Evolutionary conservation across 2,797 vertebrate species (phyloP).

Genomic region (Acanthis flammea): DNA sequence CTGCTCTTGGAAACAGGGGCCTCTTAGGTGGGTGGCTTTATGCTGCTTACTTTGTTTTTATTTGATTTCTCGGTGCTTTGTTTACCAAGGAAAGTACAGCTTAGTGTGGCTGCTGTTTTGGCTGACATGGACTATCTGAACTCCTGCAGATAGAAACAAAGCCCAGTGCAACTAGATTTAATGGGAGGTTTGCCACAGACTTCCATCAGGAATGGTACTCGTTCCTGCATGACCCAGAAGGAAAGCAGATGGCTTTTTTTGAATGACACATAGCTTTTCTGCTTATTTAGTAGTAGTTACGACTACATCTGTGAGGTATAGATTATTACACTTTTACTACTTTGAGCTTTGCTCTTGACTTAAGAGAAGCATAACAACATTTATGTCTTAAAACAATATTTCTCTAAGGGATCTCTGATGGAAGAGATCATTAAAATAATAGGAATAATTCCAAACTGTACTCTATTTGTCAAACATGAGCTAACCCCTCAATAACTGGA

Average conservation of each 20-base stretch:
- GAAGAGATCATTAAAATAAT: background rate
- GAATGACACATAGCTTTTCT: background rate
- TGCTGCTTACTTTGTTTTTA: slow-evolving; percentile 1
- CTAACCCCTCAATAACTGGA: background rate
- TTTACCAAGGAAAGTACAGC: slow-evolving; percentile 5
- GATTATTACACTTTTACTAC: background rate
- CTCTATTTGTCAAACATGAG: background rate
- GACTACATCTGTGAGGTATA: background rate
- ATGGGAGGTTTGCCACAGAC: background rate
- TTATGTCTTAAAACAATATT: background rate
- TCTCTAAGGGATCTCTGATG: background rate
- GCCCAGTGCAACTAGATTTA: background rate
- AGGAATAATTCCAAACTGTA: background rate
- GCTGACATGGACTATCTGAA: background rate
- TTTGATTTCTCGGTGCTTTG: slow-evolving; percentile 8
- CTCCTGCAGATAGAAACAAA: background rate
- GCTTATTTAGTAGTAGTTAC: background rate
- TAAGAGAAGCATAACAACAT: background rate
- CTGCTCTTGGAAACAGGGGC: background rate
- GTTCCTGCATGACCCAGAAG: background rate
- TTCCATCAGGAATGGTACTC: background rate
- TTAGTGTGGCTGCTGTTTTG: background rate
- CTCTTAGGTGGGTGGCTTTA: background rate
- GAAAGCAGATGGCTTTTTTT: background rate
- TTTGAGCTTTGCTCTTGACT: background rate